Evolutionary conservation across 2,797 vertebrate species (phyloP), one percentile per base, ranked within the genome.

Genomic region (Acrossocheilus fasciatus): DNA sequence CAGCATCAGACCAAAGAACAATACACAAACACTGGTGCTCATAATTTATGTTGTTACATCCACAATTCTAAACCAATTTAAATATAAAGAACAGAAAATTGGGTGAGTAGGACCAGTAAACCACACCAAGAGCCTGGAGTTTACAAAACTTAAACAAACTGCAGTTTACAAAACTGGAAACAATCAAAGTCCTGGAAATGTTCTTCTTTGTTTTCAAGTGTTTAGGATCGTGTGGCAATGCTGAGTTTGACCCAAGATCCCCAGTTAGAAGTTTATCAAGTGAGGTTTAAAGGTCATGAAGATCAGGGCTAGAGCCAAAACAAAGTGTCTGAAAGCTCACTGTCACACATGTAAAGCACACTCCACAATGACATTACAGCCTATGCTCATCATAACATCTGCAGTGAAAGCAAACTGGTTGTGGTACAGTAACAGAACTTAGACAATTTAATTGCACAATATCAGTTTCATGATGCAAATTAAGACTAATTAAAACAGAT

Each of bases 231-330:
- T 50, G 50, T 41, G 72, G 70, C 34, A 59, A 26, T 79, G 36
- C 75, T 75, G 52, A 77, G 73, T 90, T 91, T 93, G 90, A 94
- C 92, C 89, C 91, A 90, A 89, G 88, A 90, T 90, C 91, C 72
- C 73, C 69, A 89, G 91, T 93, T 92, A 88, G 91, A 90, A 91
- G 91, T 93, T 93, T 90, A 92, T 92, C 89, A 91, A 70, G 92
- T 84, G 86, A 45, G 90, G 91, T 91, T 94, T 92, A 93, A 88
- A 92, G 92, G 93, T 94, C 92, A 92, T 82, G 73, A 92, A 90
- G 90, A 94, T 87, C 91, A 91, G 87, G 89, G 86, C 91, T 88
- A 90, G 92, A 82, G 89, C 88, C 91, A 86, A 88, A 89, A 92
- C 90, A 92, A 89, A 91, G 91, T 89, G 89, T 66, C 87, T 69